Evolutionary conservation across 1,140 invertebrate species (phyloP), one percentile per base, ranked within the genome.

Genomic region (Scylla paramamosain): DNA sequence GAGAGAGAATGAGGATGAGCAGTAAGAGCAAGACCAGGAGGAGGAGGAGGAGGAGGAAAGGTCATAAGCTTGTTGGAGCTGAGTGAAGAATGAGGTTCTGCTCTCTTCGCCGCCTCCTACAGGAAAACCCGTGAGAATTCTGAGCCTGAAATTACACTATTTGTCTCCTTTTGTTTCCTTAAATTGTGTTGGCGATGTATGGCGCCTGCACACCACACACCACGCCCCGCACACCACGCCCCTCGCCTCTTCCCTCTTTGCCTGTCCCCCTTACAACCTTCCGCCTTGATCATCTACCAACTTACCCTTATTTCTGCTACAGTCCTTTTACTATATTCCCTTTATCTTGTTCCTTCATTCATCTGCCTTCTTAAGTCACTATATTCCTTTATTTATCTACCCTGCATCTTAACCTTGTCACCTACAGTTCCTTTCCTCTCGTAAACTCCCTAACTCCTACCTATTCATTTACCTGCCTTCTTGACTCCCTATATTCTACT

Each of bases 121-220:
- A 87, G 84, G 10, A 87, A 87, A 87, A 46, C 84, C 84, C 31
- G 12, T 16, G 31, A 87, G 84, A 28, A 87, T 39, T 87, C 39
- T 87, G 84, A 87, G 84, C 84, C 84, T 87, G 84, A 46, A 87
- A 87, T 87, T 87, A 87, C 84, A 46, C 39, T 46, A 87, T 87
- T 87, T 32, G 84, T 87, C 84, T 87, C 31, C 84, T 87, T 39
- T 87, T 87, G 84, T 87, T 87, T 87, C 39, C 84, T 87, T 46
- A 87, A 46, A 87, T 87, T 87, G 39, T 16, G 12, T 28, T 28
- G 39, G 39, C 31, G 39, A 46, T 87, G 31, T 46, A 87, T 87
- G 39, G 84, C 39, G 84, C 84, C 84, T 87, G 84, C 31, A 32
- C 14, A 20, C 31, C 39, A 87, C 31, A 31, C 29, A 39, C 84